Conservation (phyloP, 1,140 invertebrate species). For the Scylla paramamosain region DNA sequence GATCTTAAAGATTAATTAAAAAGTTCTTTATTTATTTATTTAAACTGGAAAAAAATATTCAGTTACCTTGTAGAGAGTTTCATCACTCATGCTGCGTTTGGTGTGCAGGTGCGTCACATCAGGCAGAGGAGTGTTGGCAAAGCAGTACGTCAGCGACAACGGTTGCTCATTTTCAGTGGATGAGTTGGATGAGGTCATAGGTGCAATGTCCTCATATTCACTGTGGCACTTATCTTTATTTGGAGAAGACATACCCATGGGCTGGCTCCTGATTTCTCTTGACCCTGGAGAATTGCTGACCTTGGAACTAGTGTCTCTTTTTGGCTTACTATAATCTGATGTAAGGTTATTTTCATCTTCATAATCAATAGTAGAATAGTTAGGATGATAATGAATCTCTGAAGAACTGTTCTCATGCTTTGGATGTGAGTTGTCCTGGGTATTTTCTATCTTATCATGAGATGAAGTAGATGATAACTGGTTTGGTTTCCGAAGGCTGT, state of each 20-base stretch:
- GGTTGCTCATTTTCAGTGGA: constrained; percentile 44
- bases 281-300: background rate
- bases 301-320: background rate
- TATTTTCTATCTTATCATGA: background rate
- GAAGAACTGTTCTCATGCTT: background rate
- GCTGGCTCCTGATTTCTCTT: background rate
- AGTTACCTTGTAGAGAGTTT: constrained; percentile 69
- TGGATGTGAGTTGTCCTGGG: background rate
- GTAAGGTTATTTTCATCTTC: background rate
- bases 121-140: background rate
- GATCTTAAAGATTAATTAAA: too few species aligned
- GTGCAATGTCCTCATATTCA: constrained; percentile 50
- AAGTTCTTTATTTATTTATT: too few species aligned
- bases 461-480: constrained; percentile 50
- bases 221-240: background rate
- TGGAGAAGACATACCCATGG: background rate
- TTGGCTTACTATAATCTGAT: background rate
- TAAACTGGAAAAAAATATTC: background rate
- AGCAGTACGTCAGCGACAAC: constrained; percentile 55
- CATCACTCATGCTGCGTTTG: constrained; percentile 71
- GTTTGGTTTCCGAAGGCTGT: constrained; percentile 64
- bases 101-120: constrained; percentile 37
- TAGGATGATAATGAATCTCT: background rate
- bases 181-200: background rate
- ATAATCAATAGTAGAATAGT: background rate